phyloP scores from a whole-genome alignment of 2,113 vertebrate species.

The Eptesicus fuscus region DNA sequence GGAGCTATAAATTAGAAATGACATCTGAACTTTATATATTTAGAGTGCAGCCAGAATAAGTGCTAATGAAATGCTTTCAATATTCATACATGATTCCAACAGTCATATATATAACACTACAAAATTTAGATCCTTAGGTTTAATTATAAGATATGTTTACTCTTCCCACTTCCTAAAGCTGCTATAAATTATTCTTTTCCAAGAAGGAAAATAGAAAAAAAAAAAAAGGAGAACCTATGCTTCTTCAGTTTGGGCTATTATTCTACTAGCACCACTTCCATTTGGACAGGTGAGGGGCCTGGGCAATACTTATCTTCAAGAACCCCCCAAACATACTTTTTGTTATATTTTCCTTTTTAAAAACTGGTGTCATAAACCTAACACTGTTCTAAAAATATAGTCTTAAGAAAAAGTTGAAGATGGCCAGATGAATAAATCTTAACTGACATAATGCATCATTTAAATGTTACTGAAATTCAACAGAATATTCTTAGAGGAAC shows the following conservation, averaged over 20 bases:
- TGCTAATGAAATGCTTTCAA: not conserved
- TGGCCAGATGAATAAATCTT: not conserved
- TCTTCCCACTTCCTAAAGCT: not conserved
- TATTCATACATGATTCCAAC: not conserved
- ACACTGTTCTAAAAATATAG: not conserved
- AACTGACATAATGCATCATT: not conserved
- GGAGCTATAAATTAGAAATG: not conserved
- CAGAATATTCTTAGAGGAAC: not conserved
- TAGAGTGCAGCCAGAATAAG: not conserved
- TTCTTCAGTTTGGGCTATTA: not conserved
- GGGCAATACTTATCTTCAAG: not conserved
- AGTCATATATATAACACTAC: not conserved
- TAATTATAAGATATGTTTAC: not conserved
- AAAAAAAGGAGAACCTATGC: not conserved
- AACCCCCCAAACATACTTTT: not conserved
- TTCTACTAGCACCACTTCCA: not conserved
- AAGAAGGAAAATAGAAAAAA: not conserved
- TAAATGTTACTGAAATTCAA: conserved; percentile 10
- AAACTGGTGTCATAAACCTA: not conserved
- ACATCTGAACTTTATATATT: not conserved
- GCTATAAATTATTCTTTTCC: not conserved
- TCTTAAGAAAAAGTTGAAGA: not conserved
- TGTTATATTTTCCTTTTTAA: not conserved
- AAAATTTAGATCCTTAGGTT: not conserved
- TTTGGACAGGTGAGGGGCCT: not conserved